These are phyloP conservation scores for Drosophila falleni DNA, from an alignment of 2,888 invertebrate species.

Conservation along the genomic window DNA sequence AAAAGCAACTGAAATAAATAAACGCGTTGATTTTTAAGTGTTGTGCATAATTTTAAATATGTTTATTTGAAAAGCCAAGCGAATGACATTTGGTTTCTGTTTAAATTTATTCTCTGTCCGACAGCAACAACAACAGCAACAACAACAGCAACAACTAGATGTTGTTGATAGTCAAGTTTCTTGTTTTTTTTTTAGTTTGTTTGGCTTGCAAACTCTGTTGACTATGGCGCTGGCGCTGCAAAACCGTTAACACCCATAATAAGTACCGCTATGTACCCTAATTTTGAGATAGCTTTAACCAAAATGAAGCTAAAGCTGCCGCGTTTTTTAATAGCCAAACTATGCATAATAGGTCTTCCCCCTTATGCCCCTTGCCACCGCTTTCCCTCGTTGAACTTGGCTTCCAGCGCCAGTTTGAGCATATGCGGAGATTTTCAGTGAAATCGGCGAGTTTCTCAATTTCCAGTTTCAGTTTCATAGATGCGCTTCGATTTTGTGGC, in stretches of 20 bases:
- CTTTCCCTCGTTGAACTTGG: conserved; percentile 1
- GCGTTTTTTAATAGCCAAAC: conserved; percentile 69
- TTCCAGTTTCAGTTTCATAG: conserved; percentile 49
- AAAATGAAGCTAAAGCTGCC: conserved; percentile 41
- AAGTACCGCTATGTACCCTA: conserved; percentile 84
- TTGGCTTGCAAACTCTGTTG: conserved; percentile 54
- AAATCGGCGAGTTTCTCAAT: conserved; percentile 61
- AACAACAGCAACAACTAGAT: conserved; percentile 20
- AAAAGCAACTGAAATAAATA: conserved; percentile 61
- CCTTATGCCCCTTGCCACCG: neutral
- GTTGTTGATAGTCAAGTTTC: conserved; percentile 65
- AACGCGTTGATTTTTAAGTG: conserved; percentile 80
- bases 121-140: conserved; percentile 22
- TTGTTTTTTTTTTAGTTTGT: conserved; percentile 3
- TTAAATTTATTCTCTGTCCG: conserved; percentile 66
- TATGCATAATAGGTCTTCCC: conserved; percentile 65
- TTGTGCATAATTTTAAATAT: conserved; percentile 81
- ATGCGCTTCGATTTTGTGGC: conserved; percentile 57
- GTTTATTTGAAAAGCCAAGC: conserved; percentile 56
- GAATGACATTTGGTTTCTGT: conserved; percentile 72
- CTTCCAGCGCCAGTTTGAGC: neutral
- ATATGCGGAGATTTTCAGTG: conserved; percentile 47
- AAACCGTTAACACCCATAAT: conserved; percentile 83
- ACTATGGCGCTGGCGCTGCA: conserved; percentile 61
- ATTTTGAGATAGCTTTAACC: conserved; percentile 67